Evolutionary conservation across 2,888 invertebrate genomes (phyloP), one percentile per base, ranked within the genome.

Genomic region (Chirona hameri): DNA sequence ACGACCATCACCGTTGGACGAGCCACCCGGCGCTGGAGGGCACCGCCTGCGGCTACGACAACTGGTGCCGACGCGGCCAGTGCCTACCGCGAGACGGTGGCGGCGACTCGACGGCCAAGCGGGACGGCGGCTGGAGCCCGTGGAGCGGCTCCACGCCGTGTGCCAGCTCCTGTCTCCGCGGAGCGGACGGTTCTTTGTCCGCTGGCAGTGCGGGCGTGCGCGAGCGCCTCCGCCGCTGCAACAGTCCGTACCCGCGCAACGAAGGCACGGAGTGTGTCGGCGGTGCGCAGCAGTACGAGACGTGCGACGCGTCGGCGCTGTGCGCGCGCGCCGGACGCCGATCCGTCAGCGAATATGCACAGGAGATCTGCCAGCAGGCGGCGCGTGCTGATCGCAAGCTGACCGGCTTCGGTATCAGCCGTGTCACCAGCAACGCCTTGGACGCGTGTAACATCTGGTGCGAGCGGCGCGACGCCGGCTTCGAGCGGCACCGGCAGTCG

Each of bases 11-110:
- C 86, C 94, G 93, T 0, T 95, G 94, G 94, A 94, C 94, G 0
- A 94, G 94, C 0, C 95, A 95, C 82, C 95, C 95, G 0, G 95
- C 95, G n/a, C 88, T 95, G 52, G 94, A 94, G 84, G 95, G 95
- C 81, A 95, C 94, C 0, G 88, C 90, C 31, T 95, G 95, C 87
- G 93, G 93, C 18, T 87, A 88, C 46, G 65, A 76, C 55, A 72
- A 27, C 81, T 82, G 69, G 81, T 83, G 83, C 24, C 72, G 57
- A 0, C 80, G 79, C 4, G 83, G 83, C 24, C 65, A 69, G 39
- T 84, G 84, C 52, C 29, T 39, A 24, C 46, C 76, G 90, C 9
- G 92, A 4, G 29, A 52, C 39, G 14, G 48, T 46, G 81, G 79
- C 31, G 82, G 94, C 93, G 4, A 94, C 94, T 86, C 90, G 91